Evolutionary conservation across 2,113 vertebrate genomes (phyloP).

Genomic region (Toxostoma redivivum): DNA sequence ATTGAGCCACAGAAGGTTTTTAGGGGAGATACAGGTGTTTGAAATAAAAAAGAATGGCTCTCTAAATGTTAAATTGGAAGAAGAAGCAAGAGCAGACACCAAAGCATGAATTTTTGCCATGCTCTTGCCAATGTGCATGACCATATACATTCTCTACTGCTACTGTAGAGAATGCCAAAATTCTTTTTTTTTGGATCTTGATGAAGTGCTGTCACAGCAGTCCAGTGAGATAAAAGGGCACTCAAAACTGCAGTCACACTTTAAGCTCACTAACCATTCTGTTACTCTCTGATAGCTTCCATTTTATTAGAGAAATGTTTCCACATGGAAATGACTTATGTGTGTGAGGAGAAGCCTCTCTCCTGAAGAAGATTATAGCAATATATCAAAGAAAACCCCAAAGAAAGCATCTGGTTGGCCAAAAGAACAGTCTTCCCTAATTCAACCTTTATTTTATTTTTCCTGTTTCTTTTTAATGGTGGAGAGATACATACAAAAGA

Average conservation of each 20-base stretch:
- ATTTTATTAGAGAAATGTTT: slow-evolving; percentile 10
- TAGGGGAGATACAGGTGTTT: neutral
- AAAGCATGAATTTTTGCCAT: neutral
- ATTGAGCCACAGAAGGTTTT: neutral
- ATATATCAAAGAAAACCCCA: neutral
- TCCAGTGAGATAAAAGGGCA: neutral
- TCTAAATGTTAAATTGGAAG: neutral
- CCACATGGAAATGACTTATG: neutral
- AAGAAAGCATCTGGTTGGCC: neutral
- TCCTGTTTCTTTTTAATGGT: neutral
- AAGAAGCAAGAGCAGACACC: neutral
- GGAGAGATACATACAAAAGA: neutral
- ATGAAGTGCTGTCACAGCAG: neutral
- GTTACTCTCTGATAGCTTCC: neutral
- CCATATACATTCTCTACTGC: neutral
- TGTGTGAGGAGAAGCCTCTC: neutral
- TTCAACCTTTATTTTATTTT: neutral
- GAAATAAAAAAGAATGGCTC: slow-evolving; percentile 9
- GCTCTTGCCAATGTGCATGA: neutral
- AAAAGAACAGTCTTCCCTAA: neutral
- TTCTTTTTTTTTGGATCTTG: neutral
- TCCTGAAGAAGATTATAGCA: neutral
- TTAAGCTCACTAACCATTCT: neutral
- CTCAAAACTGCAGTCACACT: neutral
- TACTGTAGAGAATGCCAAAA: neutral